Evolutionary conservation across 2,113 vertebrate species (phyloP).

Genomic region (Arenaria interpres): DNA sequence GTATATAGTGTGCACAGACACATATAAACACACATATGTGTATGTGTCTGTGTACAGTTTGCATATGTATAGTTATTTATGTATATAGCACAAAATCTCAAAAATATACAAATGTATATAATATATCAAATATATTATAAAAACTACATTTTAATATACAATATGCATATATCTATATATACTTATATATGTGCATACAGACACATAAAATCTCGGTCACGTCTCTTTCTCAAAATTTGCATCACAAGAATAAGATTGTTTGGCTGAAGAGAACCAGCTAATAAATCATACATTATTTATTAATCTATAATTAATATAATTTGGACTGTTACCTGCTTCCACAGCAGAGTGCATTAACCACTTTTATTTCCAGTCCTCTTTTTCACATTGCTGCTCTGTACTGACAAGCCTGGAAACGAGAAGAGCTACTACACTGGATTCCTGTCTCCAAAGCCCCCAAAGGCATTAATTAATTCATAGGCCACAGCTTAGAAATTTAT

Average conservation of each 20-base stretch:
- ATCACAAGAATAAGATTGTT: background rate
- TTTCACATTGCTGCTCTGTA: background rate
- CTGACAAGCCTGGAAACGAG: background rate
- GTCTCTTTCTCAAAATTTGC: background rate
- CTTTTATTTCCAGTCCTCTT: background rate
- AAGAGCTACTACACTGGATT: background rate
- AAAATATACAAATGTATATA: background rate
- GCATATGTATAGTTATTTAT: background rate
- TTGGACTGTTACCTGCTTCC: background rate
- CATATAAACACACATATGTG: fast-evolving
- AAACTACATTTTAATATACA: background rate
- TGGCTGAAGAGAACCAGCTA: background rate
- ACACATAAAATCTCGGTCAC: background rate
- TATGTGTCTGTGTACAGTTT: background rate
- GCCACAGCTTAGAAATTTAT: background rate
- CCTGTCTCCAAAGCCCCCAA: background rate
- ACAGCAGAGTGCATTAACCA: background rate
- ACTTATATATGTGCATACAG: background rate
- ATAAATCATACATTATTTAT: background rate
- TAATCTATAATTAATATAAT: background rate
- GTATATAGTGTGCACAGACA: background rate
- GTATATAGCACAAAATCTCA: background rate
- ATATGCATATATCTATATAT: background rate
- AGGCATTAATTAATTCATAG: conserved; percentile 16
- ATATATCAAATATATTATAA: background rate